Conservation (phyloP, 2,888 invertebrate species). For the Aphodius granarius region DNA sequence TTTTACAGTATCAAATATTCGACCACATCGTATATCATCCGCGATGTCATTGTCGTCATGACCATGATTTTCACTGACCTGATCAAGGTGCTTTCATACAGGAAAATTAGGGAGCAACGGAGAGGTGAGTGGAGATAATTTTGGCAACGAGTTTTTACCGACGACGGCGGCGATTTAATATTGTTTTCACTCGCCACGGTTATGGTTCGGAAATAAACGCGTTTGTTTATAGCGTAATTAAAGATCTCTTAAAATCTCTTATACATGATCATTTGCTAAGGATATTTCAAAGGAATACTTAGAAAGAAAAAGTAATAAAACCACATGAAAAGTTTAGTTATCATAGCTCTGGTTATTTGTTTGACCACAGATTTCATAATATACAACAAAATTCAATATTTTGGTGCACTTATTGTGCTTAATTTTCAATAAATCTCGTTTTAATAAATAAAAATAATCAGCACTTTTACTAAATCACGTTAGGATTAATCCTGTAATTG, state of each 20-base stretch:
- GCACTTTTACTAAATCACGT: too few species aligned
- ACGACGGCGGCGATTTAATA: neutral
- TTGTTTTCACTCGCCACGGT: neutral
- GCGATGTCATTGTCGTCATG: constrained; percentile 36
- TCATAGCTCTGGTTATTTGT: too few species aligned
- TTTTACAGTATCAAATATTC: constrained; percentile 35
- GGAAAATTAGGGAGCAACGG: constrained; percentile 31
- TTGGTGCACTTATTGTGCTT: too few species aligned
- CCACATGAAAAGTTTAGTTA: too few species aligned
- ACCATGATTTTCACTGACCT: constrained; percentile 36
- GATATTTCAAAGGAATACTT: too few species aligned
- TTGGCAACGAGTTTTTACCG: neutral
- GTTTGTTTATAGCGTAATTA: neutral
- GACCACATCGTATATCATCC: constrained; percentile 32
- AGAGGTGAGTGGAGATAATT: constrained; percentile 32
- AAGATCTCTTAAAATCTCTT: neutral
- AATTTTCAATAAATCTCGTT: too few species aligned
- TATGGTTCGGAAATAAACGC: neutral
- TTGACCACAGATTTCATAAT: too few species aligned
- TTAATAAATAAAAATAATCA: too few species aligned
- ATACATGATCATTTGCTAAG: too few species aligned
- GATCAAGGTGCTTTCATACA: constrained; percentile 35
- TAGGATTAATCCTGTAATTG: too few species aligned
- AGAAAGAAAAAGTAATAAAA: too few species aligned
- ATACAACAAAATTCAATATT: too few species aligned